Percentiles rank a stretch among this genome's conserved stretches.
These are phyloP conservation scores for Plebejus melissa DNA, from an alignment of 2,888 invertebrate genomes.

Conservation along the genomic window DNA sequence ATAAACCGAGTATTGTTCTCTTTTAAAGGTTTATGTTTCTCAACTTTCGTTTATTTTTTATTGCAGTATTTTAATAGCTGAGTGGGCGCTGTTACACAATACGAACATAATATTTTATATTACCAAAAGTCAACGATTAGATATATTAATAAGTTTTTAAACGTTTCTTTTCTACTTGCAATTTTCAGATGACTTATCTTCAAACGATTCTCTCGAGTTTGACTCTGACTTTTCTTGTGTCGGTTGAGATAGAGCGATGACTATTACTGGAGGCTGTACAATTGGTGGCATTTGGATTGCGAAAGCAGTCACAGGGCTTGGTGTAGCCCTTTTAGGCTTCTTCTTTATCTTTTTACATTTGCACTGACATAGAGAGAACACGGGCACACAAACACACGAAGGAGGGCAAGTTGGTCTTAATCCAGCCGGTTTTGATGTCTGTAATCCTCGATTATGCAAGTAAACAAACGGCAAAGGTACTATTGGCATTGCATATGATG, in stretches of 20 bases:
- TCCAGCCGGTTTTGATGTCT: neutral
- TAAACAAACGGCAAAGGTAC: slow-evolving; percentile 1
- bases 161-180: neutral
- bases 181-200: slow-evolving; percentile 11
- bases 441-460: neutral
- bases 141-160: neutral
- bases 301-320: slow-evolving; percentile 32
- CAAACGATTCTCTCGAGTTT: slow-evolving; percentile 35
- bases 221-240: slow-evolving; percentile 34
- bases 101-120: neutral
- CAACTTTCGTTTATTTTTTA: neutral
- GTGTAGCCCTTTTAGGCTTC: slow-evolving; percentile 27
- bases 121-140: neutral
- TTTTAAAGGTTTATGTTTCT: neutral
- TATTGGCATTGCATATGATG: neutral
- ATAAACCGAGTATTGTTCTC: slow-evolving; percentile 14
- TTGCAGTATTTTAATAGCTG: neutral
- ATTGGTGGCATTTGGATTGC: slow-evolving; percentile 29
- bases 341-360: slow-evolving; percentile 20
- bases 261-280: slow-evolving; percentile 37
- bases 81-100: neutral
- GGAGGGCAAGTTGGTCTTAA: slow-evolving; percentile 10
- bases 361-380: neutral
- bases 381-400: slow-evolving; percentile 5
- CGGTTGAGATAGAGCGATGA: slow-evolving; percentile 39